phyloP scores from a whole-genome alignment of 2,888 invertebrate genomes.

The Parasteatoda lunata region DNA sequence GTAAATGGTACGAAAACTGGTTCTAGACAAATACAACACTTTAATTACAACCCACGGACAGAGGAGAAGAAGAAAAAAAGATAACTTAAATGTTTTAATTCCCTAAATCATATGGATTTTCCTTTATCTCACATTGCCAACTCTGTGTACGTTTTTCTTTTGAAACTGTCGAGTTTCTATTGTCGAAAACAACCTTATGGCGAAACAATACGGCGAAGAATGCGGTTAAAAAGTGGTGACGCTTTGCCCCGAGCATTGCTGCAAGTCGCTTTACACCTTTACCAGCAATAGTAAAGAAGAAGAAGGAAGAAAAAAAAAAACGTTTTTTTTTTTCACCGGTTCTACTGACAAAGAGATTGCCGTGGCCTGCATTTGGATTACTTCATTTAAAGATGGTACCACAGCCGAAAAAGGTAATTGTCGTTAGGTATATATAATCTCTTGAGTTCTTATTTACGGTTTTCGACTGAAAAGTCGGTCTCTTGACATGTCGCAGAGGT shows the following conservation, averaged over 20 bases:
- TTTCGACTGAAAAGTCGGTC: conserved; percentile 21
- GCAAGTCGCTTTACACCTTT: conserved; percentile 43
- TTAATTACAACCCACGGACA: conserved; percentile 35
- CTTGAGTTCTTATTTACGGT: conserved; percentile 37
- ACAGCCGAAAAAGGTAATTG: conserved; percentile 62
- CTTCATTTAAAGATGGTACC: conserved; percentile 42
- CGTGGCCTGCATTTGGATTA: conserved; percentile 66
- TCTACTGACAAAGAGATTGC: conserved; percentile 41
- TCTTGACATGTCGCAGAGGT: conserved; percentile 43
- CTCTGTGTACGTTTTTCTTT: neutral
- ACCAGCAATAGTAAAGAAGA: neutral
- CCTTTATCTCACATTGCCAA: conserved; percentile 27
- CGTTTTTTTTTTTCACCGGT: neutral
- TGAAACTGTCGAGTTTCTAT: neutral
- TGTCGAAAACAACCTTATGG: conserved; percentile 54
- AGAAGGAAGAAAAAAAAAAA: neutral
- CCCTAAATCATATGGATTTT: conserved; percentile 56
- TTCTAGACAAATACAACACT: conserved; percentile 45
- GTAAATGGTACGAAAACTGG: conserved; percentile 36
- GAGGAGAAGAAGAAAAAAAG: conserved; percentile 19
- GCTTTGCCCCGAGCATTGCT: conserved; percentile 48
- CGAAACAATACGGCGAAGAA: conserved; percentile 67
- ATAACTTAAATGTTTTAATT: conserved; percentile 50
- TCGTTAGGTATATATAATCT: conserved; percentile 19
- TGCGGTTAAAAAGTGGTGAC: conserved; percentile 57